A percentile compares a stretch with the other conserved stretches of the same genome.
These are phyloP conservation scores for Otis tarda DNA, from an alignment of 2,113 vertebrate species.

Conservation along the genomic window DNA sequence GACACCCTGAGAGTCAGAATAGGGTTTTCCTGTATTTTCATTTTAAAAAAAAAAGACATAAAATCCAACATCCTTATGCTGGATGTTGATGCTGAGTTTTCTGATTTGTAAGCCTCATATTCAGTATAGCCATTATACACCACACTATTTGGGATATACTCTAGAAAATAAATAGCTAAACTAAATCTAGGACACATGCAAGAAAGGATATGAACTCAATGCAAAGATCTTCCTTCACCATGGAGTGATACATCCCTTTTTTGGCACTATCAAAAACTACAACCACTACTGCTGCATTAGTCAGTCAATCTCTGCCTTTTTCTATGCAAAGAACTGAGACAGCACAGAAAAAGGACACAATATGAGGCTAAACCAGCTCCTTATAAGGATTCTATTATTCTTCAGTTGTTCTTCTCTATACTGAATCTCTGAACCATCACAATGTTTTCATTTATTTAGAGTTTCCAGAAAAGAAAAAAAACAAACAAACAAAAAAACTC, in stretches of 20 bases:
- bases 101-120: not conserved
- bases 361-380: not conserved
- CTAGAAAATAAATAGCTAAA: not conserved
- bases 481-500: not conserved
- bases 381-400: not conserved
- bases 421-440: not conserved
- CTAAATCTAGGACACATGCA: not conserved
- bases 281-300: not conserved
- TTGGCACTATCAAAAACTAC: not conserved
- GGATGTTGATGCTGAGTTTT: not conserved
- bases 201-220: not conserved
- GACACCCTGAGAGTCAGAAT: not conserved
- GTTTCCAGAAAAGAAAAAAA: not conserved
- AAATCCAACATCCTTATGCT: not conserved
- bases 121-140: not conserved
- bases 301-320: not conserved
- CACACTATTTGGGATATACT: not conserved
- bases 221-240: not conserved
- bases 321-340: not conserved
- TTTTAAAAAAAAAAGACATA: not conserved
- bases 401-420: not conserved
- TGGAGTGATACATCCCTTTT: not conserved
- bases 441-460: not conserved
- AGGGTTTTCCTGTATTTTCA: not conserved
- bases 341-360: not conserved